Percentiles rank a stretch among this genome's conserved stretches.
phyloP scores from a whole-genome alignment of 2,797 vertebrate genomes.

The Lacerta agilis region DNA sequence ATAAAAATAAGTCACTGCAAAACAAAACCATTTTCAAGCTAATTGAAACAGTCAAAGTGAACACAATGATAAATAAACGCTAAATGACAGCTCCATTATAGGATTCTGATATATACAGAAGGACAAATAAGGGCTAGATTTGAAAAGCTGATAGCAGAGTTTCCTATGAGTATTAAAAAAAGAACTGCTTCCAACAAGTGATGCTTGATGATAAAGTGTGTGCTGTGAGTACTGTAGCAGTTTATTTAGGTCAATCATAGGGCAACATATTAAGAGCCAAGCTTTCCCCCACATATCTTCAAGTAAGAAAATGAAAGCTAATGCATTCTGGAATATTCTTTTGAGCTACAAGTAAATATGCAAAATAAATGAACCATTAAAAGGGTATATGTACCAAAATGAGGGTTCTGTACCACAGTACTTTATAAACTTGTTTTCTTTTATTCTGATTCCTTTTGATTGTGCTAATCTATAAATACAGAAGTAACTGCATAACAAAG shows the following conservation, averaged over 20 bases:
- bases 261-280: slow-evolving; percentile 4
- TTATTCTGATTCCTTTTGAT: slow-evolving; percentile 40
- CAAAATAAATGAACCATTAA: slow-evolving; percentile 35
- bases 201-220: slow-evolving; percentile 9
- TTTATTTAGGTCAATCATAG: slow-evolving; percentile 18
- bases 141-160: neutral
- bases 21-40: slow-evolving; percentile 41
- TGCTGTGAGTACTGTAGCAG: slow-evolving; percentile 1
- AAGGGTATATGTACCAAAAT: neutral
- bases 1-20: slow-evolving; percentile 48
- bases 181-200: neutral
- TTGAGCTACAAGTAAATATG: slow-evolving; percentile 32
- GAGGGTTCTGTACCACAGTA: neutral
- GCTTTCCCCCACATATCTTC: neutral
- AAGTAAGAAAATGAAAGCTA: slow-evolving; percentile 37
- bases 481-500: slow-evolving; percentile 18
- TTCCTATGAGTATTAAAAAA: slow-evolving; percentile 18
- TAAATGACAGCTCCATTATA: slow-evolving; percentile 29
- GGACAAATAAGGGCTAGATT: slow-evolving; percentile 20
- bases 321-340: slow-evolving; percentile 33
- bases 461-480: slow-evolving; percentile 40
- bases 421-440: slow-evolving; percentile 29
- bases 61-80: slow-evolving; percentile 33
- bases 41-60: slow-evolving; percentile 43
- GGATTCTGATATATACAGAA: neutral